Conservation (phyloP, 2,113 vertebrate species). For the Pica pica region DNA sequence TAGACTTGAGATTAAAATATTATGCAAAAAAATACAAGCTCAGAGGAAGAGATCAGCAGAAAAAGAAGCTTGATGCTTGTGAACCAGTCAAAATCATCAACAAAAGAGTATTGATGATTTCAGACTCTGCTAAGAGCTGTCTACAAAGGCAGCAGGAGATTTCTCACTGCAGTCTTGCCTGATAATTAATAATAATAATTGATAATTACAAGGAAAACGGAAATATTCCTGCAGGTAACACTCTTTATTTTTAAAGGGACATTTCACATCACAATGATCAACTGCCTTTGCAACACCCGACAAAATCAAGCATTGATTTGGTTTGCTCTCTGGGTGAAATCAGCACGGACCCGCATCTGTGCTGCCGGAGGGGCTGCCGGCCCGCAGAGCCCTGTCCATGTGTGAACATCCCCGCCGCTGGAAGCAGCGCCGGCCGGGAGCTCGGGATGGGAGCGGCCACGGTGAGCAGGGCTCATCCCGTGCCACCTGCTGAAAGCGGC, state of each 20-base stretch:
- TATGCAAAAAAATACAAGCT: neutral
- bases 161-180: neutral
- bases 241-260: neutral
- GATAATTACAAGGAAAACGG: neutral
- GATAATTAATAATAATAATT: neutral
- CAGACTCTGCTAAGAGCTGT: neutral
- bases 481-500: neutral
- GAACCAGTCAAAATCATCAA: neutral
- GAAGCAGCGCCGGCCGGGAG: rapidly evolving
- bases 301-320: neutral
- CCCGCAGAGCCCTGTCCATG: neutral
- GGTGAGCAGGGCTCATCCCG: neutral
- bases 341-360: neutral
- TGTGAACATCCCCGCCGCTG: rapidly evolving
- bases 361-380: neutral
- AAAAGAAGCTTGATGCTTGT: neutral
- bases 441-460: neutral
- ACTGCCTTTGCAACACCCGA: neutral
- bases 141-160: neutral
- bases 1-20: neutral
- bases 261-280: neutral
- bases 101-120: neutral
- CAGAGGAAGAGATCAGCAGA: neutral
- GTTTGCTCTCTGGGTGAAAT: neutral
- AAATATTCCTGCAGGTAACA: neutral